A percentile compares a stretch with the other conserved stretches of the same genome.
These are phyloP conservation scores for Perognathus longimembris DNA, from an alignment of 2,113 vertebrate genomes.

Conservation along the genomic window DNA sequence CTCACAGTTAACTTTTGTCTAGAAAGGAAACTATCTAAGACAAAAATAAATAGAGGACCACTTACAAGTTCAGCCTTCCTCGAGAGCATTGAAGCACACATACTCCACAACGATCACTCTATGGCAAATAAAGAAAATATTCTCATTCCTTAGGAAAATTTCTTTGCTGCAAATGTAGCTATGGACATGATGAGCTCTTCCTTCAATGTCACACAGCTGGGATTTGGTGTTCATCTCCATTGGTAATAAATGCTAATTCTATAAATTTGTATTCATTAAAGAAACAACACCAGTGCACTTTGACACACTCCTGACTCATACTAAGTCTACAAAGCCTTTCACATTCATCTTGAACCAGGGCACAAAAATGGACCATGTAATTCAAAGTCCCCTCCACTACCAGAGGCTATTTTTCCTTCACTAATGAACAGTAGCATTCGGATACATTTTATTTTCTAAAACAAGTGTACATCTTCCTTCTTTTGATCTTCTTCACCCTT, in stretches of 20 bases:
- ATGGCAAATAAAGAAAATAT: not conserved
- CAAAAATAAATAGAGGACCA: not conserved
- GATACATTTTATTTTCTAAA: not conserved
- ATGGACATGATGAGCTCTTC: not conserved
- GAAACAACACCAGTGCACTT: not conserved
- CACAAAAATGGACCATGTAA: not conserved
- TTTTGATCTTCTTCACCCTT: constrained; percentile 8
- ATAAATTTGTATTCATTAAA: not conserved
- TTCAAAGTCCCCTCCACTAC: not conserved
- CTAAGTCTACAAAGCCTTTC: not conserved
- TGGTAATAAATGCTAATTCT: not conserved
- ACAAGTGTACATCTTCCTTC: not conserved
- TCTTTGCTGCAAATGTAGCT: not conserved
- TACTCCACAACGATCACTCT: not conserved
- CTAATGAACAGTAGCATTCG: not conserved
- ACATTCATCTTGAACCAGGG: not conserved
- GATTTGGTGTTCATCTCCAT: not conserved
- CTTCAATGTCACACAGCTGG: not conserved
- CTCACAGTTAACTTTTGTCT: not conserved
- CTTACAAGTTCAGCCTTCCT: not conserved
- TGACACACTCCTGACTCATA: not conserved
- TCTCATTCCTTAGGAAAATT: not conserved
- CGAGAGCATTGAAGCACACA: not conserved
- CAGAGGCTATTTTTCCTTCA: not conserved
- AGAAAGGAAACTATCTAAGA: not conserved